Conservation (phyloP, 2,113 vertebrate species). For the Heteronetta atricapilla region DNA sequence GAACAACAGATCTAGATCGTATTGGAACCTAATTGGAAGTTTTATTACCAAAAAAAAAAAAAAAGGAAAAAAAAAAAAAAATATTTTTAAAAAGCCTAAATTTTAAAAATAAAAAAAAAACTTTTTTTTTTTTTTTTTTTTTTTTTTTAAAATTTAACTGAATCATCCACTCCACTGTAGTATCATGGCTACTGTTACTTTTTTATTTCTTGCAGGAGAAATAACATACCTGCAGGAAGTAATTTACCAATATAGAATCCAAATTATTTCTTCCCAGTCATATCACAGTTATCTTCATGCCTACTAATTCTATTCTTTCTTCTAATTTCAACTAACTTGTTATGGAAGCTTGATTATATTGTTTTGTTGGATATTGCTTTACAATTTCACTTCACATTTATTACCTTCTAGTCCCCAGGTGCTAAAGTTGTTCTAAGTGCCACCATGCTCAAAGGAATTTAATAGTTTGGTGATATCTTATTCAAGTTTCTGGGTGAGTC, state of each 20-base stretch:
- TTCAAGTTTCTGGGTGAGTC: not conserved
- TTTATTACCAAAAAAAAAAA: not conserved
- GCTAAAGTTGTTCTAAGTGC: not conserved
- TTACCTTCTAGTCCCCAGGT: not conserved
- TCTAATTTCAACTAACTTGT: not conserved
- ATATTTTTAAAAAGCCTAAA: not conserved
- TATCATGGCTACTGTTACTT: not conserved
- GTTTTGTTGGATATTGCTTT: not conserved
- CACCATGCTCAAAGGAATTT: not conserved
- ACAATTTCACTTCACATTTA: not conserved
- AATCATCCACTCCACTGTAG: not conserved
- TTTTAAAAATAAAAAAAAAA: not conserved
- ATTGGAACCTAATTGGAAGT: not conserved
- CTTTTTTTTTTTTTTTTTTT: not conserved
- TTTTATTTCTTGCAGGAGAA: not conserved
- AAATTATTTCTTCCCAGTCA: not conserved
- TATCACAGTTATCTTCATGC: not conserved
- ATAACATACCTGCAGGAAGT: not conserved
- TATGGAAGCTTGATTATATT: not conserved
- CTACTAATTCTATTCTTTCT: not conserved
- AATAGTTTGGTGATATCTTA: not conserved
- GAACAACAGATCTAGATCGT: fast-evolving
- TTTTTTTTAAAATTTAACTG: not conserved
- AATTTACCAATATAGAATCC: not conserved
- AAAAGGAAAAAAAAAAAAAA: not conserved